These are phyloP conservation scores for Mesembrinibis cayennensis DNA, from an alignment of 2,113 vertebrate species.

Conservation along the genomic window DNA sequence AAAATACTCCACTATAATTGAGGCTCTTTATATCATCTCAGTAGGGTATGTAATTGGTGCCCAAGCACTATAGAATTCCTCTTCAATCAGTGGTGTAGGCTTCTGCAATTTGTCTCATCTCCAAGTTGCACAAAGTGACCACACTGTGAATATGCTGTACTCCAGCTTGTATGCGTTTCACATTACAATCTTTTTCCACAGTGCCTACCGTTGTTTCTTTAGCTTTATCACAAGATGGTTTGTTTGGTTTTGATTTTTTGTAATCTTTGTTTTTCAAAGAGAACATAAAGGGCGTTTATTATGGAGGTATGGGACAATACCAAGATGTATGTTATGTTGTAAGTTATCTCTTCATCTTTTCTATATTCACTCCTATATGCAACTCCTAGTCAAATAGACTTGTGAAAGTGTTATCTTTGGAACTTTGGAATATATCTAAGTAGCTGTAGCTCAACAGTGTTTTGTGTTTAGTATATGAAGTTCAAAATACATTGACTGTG, in stretches of 20 bases:
- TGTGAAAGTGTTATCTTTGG: neutral
- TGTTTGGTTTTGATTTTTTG: neutral
- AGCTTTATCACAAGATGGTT: neutral
- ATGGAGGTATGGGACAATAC: neutral
- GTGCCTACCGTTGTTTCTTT: neutral
- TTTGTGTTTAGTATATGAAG: neutral
- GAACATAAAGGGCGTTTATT: neutral
- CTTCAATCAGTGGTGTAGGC: conserved; percentile 48
- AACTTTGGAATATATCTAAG: neutral
- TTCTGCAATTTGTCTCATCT: conserved; percentile 47
- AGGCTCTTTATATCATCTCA: conserved; percentile 43
- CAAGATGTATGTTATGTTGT: neutral
- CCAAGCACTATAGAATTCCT: conserved; percentile 43
- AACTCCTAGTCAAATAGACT: neutral
- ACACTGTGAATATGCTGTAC: neutral
- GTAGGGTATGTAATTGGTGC: conserved; percentile 35
- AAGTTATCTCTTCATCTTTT: neutral
- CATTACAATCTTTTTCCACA: neutral
- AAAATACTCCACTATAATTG: conserved; percentile 55
- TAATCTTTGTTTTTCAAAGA: neutral
- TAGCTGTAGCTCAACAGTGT: neutral
- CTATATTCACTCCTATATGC: neutral
- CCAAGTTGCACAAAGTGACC: conserved; percentile 16
- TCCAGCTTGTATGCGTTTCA: neutral
- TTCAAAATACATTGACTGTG: neutral